Conservation (phyloP, 2,797 vertebrate genomes). For the Syndactyla subalaris region DNA sequence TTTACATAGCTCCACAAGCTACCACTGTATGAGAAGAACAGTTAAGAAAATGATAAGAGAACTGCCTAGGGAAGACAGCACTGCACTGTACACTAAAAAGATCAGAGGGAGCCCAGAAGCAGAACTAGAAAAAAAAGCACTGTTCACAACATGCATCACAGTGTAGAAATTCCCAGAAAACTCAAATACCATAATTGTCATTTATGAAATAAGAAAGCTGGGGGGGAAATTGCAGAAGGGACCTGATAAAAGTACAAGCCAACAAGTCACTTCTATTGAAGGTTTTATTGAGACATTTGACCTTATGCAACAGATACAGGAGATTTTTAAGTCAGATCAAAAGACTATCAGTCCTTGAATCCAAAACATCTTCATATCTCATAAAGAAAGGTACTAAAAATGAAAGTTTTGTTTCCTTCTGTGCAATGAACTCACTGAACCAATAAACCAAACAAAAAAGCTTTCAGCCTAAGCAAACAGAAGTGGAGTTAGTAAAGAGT, state of each 20-base stretch:
- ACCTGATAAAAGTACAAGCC: constrained; percentile 45
- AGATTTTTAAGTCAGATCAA: constrained; percentile 66
- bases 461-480: constrained; percentile 78
- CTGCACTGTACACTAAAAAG: constrained; percentile 66
- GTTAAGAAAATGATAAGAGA: constrained; percentile 70
- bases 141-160: constrained; percentile 66
- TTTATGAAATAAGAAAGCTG: constrained; percentile 73
- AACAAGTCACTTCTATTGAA: constrained; percentile 10
- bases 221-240: constrained; percentile 55
- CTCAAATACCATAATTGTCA: constrained; percentile 66
- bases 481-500: constrained; percentile 14
- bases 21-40: neutral
- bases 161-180: constrained; percentile 74
- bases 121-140: constrained; percentile 67
- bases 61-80: constrained; percentile 66
- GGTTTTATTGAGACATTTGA: constrained; percentile 57
- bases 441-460: constrained; percentile 45
- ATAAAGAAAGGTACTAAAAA: constrained; percentile 70
- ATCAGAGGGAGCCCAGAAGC: constrained; percentile 76
- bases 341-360: constrained; percentile 56
- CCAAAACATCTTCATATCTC: constrained; percentile 52
- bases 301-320: constrained; percentile 7
- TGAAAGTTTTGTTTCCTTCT: constrained; percentile 66
- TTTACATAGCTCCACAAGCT: constrained; percentile 1
- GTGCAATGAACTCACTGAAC: constrained; percentile 74